A percentile compares a stretch with the other conserved stretches of the same genome.
phyloP scores from a whole-genome alignment of 2,113 vertebrate genomes.

The Camelus dromedarius region DNA sequence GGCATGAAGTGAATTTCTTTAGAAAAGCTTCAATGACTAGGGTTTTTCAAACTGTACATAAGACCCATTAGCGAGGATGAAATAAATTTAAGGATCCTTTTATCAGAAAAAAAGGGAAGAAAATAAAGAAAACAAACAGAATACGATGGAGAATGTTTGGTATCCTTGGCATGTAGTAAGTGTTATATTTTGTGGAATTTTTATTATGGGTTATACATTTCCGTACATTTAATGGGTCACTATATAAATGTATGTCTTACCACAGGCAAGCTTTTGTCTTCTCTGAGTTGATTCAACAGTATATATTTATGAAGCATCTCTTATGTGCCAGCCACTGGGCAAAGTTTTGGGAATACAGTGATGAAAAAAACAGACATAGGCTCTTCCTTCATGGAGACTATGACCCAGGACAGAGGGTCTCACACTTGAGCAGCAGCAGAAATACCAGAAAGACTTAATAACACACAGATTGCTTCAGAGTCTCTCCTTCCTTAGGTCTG shows the following conservation, averaged over 20 bases:
- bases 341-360: not conserved
- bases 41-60: not conserved
- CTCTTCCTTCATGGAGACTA: not conserved
- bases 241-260: not conserved
- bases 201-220: not conserved
- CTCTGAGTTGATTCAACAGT: not conserved
- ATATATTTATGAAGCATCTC: not conserved
- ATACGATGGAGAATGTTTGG: not conserved
- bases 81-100: constrained; percentile 45
- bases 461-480: constrained; percentile 6
- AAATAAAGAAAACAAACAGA: not conserved
- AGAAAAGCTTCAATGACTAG: not conserved
- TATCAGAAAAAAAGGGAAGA: not conserved
- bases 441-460: not conserved
- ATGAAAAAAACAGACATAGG: not conserved
- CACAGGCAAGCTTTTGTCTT: not conserved
- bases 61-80: not conserved
- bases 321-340: not conserved
- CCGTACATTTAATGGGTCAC: not conserved
- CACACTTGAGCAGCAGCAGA: not conserved
- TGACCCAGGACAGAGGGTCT: not conserved
- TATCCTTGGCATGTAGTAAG: not conserved
- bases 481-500: not conserved
- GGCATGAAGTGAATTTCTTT: not conserved
- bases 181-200: not conserved